Evolutionary conservation across 2,797 vertebrate species (phyloP).

Genomic region (Sebastes melanostomus): DNA sequence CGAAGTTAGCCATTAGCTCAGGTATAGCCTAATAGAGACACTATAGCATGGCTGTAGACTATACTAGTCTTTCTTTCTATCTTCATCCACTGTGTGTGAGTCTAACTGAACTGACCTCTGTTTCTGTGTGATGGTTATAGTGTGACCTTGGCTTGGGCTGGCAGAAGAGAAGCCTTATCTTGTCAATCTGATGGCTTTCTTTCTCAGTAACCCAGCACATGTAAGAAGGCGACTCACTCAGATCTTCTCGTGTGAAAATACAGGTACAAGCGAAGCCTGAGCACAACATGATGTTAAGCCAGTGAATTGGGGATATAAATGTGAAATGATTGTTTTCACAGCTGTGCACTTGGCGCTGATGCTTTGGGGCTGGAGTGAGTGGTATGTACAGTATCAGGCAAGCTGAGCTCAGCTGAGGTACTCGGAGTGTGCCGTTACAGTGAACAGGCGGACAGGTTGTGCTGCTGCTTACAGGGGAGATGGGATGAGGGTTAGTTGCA

Average conservation of each 20-base stretch:
- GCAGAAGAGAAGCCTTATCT: conserved; percentile 1
- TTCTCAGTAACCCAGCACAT: neutral
- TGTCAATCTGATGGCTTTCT: neutral
- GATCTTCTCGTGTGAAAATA: neutral
- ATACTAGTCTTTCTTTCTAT: neutral
- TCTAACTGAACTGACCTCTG: neutral
- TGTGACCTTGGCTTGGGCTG: neutral
- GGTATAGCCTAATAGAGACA: neutral
- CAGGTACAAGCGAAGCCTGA: neutral
- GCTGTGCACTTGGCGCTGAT: conserved; percentile 58
- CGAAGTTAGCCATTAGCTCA: neutral
- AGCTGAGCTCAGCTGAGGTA: conserved; percentile 2
- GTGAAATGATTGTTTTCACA: conserved; percentile 64
- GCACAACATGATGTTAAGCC: conserved; percentile 12
- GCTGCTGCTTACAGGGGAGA: neutral
- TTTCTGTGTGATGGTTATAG: neutral
- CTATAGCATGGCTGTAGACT: neutral
- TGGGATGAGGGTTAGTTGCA: conserved; percentile 51
- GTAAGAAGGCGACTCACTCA: neutral
- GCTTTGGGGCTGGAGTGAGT: conserved; percentile 17
- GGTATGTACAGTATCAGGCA: conserved; percentile 15
- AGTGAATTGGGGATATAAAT: conserved; percentile 35
- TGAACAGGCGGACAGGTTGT: conserved; percentile 25
- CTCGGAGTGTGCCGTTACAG: neutral
- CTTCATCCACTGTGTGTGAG: neutral